Percentiles rank a stretch among this genome's conserved stretches.
Evolutionary conservation across 2,888 invertebrate species (phyloP).

Genomic region (Callinectes sapidus): DNA sequence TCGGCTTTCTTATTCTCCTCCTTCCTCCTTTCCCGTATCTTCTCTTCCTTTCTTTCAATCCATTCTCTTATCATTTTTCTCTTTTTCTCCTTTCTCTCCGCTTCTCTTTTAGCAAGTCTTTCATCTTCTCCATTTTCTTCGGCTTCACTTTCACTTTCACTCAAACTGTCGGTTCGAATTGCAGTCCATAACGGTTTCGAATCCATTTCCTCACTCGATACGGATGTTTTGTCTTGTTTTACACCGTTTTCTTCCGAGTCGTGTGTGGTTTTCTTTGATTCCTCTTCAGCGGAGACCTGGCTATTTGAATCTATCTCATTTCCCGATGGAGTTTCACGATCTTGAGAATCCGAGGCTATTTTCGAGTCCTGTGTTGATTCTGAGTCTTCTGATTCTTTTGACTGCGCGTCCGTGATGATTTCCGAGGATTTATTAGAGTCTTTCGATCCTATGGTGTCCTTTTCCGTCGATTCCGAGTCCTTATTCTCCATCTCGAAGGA

Average conservation of each 20-base stretch:
- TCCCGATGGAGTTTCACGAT: background rate
- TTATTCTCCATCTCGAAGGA: slow-evolving; percentile 1
- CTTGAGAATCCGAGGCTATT: background rate
- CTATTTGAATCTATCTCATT: background rate
- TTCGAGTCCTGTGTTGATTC: background rate
- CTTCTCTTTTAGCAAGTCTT: slow-evolving; percentile 6
- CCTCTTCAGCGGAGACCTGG: background rate
- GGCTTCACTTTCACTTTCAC: background rate
- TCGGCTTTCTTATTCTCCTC: background rate
- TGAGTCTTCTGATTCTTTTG: background rate
- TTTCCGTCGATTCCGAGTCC: background rate
- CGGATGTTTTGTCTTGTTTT: background rate
- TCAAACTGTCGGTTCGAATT: background rate
- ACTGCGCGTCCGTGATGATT: background rate
- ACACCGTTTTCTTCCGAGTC: background rate
- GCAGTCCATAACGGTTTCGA: background rate
- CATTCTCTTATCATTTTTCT: background rate
- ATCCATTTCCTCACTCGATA: background rate
- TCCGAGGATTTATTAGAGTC: background rate
- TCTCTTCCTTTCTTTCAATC: background rate
- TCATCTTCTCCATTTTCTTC: background rate
- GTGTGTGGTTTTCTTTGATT: background rate
- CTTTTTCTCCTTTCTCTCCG: background rate
- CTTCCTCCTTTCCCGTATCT: background rate
- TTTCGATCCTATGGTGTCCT: background rate